A percentile compares a stretch with the other conserved stretches of the same genome.
phyloP scores from a whole-genome alignment of 2,113 vertebrate species.

The Pachypanchax playfairii region DNA sequence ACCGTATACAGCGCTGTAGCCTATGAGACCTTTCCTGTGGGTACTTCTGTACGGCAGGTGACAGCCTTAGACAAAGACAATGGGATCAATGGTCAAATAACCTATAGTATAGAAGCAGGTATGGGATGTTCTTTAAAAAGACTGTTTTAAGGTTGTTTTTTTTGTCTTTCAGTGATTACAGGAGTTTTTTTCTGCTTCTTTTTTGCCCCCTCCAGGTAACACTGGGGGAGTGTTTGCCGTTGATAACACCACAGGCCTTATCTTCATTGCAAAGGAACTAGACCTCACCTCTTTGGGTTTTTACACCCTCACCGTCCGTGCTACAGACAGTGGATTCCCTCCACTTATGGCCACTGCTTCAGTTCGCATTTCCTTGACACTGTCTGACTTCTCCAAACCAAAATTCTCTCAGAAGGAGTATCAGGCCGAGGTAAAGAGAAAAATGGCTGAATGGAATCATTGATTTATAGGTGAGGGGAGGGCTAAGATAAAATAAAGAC shows the following conservation, averaged over 20 bases:
- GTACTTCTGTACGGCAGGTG: slow-evolving; percentile 90
- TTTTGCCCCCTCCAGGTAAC: slow-evolving; percentile 83
- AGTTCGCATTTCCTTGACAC: slow-evolving; percentile 87
- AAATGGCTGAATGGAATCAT: not conserved
- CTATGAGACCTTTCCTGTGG: slow-evolving; percentile 88
- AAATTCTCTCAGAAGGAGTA: slow-evolving; percentile 92
- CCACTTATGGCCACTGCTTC: slow-evolving; percentile 88
- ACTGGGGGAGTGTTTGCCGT: slow-evolving; percentile 90
- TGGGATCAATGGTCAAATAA: slow-evolving; percentile 91
- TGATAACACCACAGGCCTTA: slow-evolving; percentile 89
- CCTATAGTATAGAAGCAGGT: slow-evolving; percentile 94
- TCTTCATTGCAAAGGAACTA: slow-evolving; percentile 87
- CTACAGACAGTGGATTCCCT: slow-evolving; percentile 89
- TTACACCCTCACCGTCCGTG: slow-evolving; percentile 90
- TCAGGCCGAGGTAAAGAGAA: slow-evolving; percentile 84
- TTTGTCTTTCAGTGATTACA: not conserved
- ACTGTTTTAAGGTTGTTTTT: slow-evolving; percentile 1
- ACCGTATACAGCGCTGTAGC: slow-evolving; percentile 87
- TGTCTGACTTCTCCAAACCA: slow-evolving; percentile 91
- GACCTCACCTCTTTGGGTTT: slow-evolving; percentile 87
- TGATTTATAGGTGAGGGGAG: not conserved
- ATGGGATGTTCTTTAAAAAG: not conserved
- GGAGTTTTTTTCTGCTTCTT: not conserved
- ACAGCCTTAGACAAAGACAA: slow-evolving; percentile 95
- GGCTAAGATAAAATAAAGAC: not conserved